Percentiles rank a stretch among this genome's conserved stretches.
phyloP scores from a whole-genome alignment of 1,140 invertebrate species.

The Mercenaria mercenaria region DNA sequence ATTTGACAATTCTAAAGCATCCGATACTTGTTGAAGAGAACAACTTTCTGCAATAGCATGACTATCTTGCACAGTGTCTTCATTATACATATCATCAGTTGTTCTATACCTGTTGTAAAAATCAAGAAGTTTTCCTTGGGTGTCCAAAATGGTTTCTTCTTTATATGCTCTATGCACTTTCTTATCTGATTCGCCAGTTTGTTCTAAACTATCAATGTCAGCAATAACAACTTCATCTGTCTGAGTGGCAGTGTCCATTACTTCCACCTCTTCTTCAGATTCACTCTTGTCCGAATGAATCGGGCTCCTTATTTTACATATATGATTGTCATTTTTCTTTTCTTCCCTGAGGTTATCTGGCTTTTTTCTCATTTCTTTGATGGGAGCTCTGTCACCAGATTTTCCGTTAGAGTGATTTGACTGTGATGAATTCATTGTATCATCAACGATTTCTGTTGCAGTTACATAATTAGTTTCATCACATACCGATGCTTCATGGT shows the following conservation, averaged over 20 bases:
- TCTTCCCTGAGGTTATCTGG: neutral
- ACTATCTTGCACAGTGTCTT: slow-evolving; percentile 5
- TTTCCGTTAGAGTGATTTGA: neutral
- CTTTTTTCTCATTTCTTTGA: neutral
- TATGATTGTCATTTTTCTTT: neutral
- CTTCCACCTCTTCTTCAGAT: slow-evolving; percentile 32
- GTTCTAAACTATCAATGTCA: neutral
- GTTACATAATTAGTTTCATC: slow-evolving; percentile 45
- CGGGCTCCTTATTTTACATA: neutral
- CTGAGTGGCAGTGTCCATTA: slow-evolving; percentile 39
- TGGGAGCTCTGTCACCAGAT: too few relatives aligned
- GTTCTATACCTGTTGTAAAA: neutral
- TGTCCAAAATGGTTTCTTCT: slow-evolving; percentile 37
- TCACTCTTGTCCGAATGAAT: neutral
- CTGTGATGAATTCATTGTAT: neutral
- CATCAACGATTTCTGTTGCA: slow-evolving; percentile 32
- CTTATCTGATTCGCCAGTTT: neutral
- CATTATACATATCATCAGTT: neutral
- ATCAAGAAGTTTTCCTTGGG: neutral
- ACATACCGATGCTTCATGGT: neutral
- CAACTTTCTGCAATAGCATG: neutral
- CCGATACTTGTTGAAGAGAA: neutral
- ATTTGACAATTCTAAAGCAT: neutral
- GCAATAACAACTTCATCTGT: neutral
- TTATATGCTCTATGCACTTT: slow-evolving; percentile 3